Evolutionary conservation across 2,797 vertebrate species (phyloP).

Genomic region (Rhabdomys pumilio): DNA sequence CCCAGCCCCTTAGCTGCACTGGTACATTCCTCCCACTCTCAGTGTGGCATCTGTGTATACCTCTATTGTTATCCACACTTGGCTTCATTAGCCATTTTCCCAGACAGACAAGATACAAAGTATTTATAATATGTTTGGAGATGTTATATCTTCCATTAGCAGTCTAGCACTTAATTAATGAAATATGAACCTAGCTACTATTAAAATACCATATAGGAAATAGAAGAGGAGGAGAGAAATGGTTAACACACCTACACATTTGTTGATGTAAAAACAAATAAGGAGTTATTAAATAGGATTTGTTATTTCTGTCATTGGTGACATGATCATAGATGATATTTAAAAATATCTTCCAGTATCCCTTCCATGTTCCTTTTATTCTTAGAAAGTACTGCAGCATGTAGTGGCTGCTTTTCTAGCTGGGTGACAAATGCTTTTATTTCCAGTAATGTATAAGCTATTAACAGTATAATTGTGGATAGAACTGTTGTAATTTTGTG

Average conservation of each 20-base stretch:
- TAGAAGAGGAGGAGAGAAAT: not conserved
- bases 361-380: not conserved
- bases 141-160: not conserved
- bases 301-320: not conserved
- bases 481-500: not conserved
- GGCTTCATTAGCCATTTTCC: not conserved
- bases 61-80: not conserved
- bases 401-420: not conserved
- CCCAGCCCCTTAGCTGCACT: not conserved
- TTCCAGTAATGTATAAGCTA: not conserved
- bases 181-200: not conserved
- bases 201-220: not conserved
- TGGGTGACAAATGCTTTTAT: not conserved
- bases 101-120: slow-evolving; percentile 4
- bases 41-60: not conserved
- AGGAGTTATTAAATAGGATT: not conserved
- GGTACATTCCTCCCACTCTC: not conserved
- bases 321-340: not conserved
- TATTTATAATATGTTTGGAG: not conserved
- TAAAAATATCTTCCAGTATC: not conserved
- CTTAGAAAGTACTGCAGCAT: not conserved
- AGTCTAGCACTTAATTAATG: not conserved
- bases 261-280: slow-evolving; percentile 35
- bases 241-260: not conserved
- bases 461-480: not conserved